Conservation (phyloP, 2,888 invertebrate genomes). For the Colostygia pectinataria region DNA sequence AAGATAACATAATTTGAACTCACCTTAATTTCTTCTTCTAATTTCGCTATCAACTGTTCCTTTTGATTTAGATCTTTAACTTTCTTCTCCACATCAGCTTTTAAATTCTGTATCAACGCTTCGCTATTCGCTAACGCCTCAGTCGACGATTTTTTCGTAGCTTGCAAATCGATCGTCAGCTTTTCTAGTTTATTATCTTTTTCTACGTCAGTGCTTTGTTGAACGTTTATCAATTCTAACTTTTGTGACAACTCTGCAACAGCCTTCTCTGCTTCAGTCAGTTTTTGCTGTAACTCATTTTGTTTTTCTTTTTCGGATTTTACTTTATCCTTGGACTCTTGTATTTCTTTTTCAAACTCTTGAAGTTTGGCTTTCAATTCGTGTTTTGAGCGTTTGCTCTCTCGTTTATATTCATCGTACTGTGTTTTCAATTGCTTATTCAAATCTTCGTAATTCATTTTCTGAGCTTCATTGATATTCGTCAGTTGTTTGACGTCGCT, state of each 20-base stretch:
- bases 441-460: slow-evolving; percentile 74
- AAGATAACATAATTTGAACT: background rate
- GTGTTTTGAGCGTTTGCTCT: slow-evolving; percentile 75
- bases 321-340: slow-evolving; percentile 64
- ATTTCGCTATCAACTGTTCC: slow-evolving; percentile 60
- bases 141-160: slow-evolving; percentile 58
- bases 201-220: slow-evolving; percentile 65
- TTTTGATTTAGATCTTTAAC: slow-evolving; percentile 66
- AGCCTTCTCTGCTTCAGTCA: slow-evolving; percentile 62
- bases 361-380: slow-evolving; percentile 83
- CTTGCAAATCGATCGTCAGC: slow-evolving; percentile 69
- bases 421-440: slow-evolving; percentile 70
- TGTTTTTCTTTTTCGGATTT: slow-evolving; percentile 67
- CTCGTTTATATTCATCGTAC: slow-evolving; percentile 71
- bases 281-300: slow-evolving; percentile 60
- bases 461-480: slow-evolving; percentile 75
- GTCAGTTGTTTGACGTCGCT: slow-evolving; percentile 71
- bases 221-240: slow-evolving; percentile 67
- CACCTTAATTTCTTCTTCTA: slow-evolving; percentile 75
- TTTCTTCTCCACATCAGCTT: slow-evolving; percentile 66
- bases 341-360: slow-evolving; percentile 70
- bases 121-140: slow-evolving; percentile 66
- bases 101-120: slow-evolving; percentile 61
- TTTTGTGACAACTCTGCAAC: slow-evolving; percentile 67
- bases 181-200: slow-evolving; percentile 73